Conservation (phyloP, 2,797 vertebrate species). For the Morelia viridis region DNA sequence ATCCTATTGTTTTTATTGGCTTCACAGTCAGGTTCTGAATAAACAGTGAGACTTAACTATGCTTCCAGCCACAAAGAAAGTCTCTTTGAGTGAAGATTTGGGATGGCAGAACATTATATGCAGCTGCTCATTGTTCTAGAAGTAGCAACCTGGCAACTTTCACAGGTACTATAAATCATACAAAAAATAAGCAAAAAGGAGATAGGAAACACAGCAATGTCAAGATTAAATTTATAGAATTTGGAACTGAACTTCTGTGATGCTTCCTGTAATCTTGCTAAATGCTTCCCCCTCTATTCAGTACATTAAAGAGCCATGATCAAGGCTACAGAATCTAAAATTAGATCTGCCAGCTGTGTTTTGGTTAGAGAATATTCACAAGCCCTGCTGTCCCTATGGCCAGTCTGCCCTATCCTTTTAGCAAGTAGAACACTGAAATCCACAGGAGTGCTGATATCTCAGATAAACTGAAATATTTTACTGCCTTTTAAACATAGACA, state of each 20-base stretch:
- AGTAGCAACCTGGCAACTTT: constrained; percentile 50
- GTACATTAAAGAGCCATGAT: constrained; percentile 68
- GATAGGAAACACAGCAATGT: constrained; percentile 55
- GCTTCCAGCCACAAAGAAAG: constrained; percentile 27
- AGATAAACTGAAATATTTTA: neutral
- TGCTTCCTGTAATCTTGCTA: constrained; percentile 68
- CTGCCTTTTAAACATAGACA: constrained; percentile 31
- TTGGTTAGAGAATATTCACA: constrained; percentile 66
- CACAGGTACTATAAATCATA: constrained; percentile 31
- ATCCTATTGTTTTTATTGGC: constrained; percentile 54
- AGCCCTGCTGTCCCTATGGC: constrained; percentile 50
- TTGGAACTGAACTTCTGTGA: constrained; percentile 56
- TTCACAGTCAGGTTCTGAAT: constrained; percentile 36
- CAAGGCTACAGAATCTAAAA: constrained; percentile 70
- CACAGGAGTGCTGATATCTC: constrained; percentile 53
- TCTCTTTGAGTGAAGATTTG: constrained; percentile 45
- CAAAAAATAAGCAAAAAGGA: constrained; percentile 60
- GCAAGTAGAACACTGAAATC: constrained; percentile 41
- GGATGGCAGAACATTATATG: constrained; percentile 36
- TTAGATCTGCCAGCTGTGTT: constrained; percentile 69
- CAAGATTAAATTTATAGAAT: constrained; percentile 61
- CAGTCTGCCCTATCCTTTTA: constrained; percentile 52
- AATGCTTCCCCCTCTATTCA: constrained; percentile 61
- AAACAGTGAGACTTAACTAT: constrained; percentile 44
- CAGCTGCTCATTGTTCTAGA: constrained; percentile 43